phyloP scores from a whole-genome alignment of 2,888 invertebrate genomes.

The Folsomia manolachei region DNA sequence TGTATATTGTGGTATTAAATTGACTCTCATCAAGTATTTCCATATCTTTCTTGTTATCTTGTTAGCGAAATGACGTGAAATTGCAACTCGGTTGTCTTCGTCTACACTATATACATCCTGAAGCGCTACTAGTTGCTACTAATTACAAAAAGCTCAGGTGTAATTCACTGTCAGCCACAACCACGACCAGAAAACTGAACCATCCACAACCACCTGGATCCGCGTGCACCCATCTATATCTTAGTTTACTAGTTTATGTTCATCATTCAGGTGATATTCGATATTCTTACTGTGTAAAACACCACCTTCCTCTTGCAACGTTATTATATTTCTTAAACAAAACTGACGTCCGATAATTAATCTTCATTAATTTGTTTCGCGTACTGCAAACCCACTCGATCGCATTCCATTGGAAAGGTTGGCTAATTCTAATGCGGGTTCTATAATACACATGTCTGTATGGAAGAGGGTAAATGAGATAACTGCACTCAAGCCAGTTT shows the following conservation, averaged over 20 bases:
- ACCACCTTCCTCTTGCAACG: neutral
- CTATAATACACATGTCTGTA: no score
- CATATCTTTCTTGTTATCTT: neutral
- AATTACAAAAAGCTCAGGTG: neutral
- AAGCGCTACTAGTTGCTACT: neutral
- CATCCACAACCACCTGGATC: neutral
- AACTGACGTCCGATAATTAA: slow-evolving; percentile 38
- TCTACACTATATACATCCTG: neutral
- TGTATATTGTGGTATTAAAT: no score
- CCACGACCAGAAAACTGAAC: no score
- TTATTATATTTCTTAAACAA: slow-evolving; percentile 15
- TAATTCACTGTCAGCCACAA: neutral
- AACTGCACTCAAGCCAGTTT: no score
- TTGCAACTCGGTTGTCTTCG: neutral
- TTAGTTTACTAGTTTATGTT: neutral
- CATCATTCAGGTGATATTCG: neutral
- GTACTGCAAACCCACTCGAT: slow-evolving; percentile 2
- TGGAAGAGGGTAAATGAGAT: no score
- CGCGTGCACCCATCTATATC: no score
- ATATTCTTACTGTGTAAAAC: neutral
- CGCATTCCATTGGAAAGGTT: no score
- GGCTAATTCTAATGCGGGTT: no score
- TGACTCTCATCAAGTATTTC: neutral
- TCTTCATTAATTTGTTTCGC: slow-evolving; percentile 34
- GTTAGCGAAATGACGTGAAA: neutral